phyloP scores from a whole-genome alignment of 2,797 vertebrate species.

The Podargus strigoides region DNA sequence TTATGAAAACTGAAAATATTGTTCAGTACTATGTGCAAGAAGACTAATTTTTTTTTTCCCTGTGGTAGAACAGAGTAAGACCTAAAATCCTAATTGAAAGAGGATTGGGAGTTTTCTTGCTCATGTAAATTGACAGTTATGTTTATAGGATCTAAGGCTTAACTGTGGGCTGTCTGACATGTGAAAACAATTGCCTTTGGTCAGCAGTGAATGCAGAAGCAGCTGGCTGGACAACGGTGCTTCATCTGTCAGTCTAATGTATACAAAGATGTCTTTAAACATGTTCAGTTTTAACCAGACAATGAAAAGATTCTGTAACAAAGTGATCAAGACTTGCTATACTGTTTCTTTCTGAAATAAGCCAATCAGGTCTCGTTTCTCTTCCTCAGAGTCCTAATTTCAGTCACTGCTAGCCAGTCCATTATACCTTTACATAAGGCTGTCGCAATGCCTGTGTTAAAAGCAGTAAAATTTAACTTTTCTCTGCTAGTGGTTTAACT shows the following conservation, averaged over 20 bases:
- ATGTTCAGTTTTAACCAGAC: not conserved
- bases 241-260: not conserved
- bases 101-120: slow-evolving; percentile 52
- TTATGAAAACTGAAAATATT: not conserved
- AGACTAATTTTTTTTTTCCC: not conserved
- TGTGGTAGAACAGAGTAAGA: not conserved
- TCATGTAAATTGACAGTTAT: slow-evolving; percentile 47
- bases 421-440: fast-evolving
- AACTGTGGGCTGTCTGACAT: slow-evolving; percentile 24
- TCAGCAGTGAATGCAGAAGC: slow-evolving; percentile 44
- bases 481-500: not conserved
- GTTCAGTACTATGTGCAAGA: not conserved
- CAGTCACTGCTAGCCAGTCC: not conserved
- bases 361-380: not conserved
- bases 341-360: not conserved
- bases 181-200: slow-evolving; percentile 37
- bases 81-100: slow-evolving; percentile 47
- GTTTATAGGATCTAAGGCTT: slow-evolving; percentile 67
- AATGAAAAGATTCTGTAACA: not conserved
- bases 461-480: not conserved
- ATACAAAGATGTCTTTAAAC: slow-evolving; percentile 7
- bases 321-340: not conserved
- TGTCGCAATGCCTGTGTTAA: not conserved
- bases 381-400: not conserved
- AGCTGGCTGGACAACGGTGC: slow-evolving; percentile 24